Evolutionary conservation across 1,140 invertebrate species (phyloP).

Genomic region (Hypothenemus hampei): DNA sequence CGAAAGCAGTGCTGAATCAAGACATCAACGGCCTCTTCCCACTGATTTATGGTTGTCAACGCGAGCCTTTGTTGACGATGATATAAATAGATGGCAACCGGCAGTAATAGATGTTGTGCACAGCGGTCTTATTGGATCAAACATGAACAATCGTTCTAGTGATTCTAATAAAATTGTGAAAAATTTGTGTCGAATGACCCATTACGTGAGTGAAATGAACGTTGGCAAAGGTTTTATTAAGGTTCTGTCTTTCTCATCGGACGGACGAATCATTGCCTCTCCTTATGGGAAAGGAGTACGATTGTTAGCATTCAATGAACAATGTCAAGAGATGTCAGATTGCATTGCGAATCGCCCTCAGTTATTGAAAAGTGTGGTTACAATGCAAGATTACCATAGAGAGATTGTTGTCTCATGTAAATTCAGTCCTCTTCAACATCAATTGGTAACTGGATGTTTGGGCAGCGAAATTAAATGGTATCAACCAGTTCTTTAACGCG

Average conservation of each 20-base stretch:
- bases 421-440: slow-evolving; percentile 79
- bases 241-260: slow-evolving; percentile 83
- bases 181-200: slow-evolving; percentile 73
- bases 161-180: slow-evolving; percentile 43
- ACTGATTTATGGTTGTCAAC: slow-evolving; percentile 43
- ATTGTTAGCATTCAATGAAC: slow-evolving; percentile 70
- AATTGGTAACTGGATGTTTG: slow-evolving; percentile 84
- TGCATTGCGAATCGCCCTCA: slow-evolving; percentile 53
- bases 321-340: slow-evolving; percentile 73
- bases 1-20: slow-evolving; percentile 28
- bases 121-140: slow-evolving; percentile 35
- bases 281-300: slow-evolving; percentile 81
- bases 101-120: slow-evolving; percentile 35
- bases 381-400: slow-evolving; percentile 67
- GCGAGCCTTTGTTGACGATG: slow-evolving; percentile 19
- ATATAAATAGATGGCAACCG: background rate
- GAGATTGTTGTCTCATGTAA: slow-evolving; percentile 87
- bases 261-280: slow-evolving; percentile 84
- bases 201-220: slow-evolving; percentile 83
- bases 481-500: slow-evolving; percentile 62
- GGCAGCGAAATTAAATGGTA: slow-evolving; percentile 85
- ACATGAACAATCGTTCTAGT: slow-evolving; percentile 32
- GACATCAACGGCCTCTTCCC: no score
- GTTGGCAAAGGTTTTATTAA: slow-evolving; percentile 82
- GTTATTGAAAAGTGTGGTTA: slow-evolving; percentile 54